These are phyloP conservation scores for Ivindomyrus marchei DNA, from an alignment of 2,113 vertebrate species.

Conservation along the genomic window DNA sequence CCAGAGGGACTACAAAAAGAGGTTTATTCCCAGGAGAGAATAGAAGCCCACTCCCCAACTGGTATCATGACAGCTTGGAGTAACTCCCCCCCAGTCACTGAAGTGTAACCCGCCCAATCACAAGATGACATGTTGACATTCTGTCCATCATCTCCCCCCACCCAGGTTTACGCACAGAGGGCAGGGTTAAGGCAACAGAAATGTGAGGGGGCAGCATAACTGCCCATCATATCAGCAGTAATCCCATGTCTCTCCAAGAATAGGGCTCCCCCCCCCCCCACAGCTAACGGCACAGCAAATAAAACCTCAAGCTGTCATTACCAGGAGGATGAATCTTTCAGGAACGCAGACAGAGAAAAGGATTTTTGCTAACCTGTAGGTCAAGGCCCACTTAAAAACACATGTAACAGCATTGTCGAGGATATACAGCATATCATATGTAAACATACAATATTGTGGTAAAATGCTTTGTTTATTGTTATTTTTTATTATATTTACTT, in stretches of 20 bases:
- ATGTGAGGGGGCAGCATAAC: not conserved
- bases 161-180: not conserved
- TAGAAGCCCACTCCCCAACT: not conserved
- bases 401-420: not conserved
- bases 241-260: slow-evolving; percentile 3
- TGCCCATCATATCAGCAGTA: slow-evolving; percentile 7
- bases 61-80: not conserved
- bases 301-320: not conserved
- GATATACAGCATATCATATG: not conserved
- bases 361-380: not conserved
- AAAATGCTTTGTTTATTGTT: not conserved
- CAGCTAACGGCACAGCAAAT: not conserved
- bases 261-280: not conserved
- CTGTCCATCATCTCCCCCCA: not conserved
- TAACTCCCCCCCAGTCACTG: not conserved
- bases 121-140: not conserved
- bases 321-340: not conserved
- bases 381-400: not conserved
- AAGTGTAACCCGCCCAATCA: not conserved
- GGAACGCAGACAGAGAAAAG: not conserved
- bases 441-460: not conserved
- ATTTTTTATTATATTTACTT: not conserved
- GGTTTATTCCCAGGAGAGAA: not conserved
- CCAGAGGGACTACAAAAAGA: not conserved
- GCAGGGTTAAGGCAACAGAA: not conserved